phyloP scores from a whole-genome alignment of 2,113 vertebrate species.

The Henicopernis longicauda region DNA sequence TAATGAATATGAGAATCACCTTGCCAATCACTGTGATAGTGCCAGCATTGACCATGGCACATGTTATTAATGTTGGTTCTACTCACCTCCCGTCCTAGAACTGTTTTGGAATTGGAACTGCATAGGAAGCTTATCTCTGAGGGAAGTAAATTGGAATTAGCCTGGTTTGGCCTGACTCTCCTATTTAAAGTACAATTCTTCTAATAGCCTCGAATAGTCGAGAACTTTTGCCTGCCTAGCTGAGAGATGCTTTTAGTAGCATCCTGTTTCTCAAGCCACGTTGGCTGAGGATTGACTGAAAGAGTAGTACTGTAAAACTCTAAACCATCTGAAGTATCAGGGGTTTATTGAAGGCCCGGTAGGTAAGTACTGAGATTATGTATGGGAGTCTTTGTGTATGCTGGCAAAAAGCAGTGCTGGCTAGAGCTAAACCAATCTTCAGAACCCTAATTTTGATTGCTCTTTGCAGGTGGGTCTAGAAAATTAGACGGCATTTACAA shows the following conservation, averaged over 20 bases:
- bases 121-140: background rate
- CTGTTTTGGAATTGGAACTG: background rate
- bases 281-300: background rate
- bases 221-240: background rate
- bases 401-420: background rate
- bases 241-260: background rate
- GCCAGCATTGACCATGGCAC: background rate
- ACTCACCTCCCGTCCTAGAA: background rate
- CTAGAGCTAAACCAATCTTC: background rate
- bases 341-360: background rate
- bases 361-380: background rate
- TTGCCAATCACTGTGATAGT: background rate
- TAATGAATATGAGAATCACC: background rate
- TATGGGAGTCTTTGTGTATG: background rate
- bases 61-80: background rate
- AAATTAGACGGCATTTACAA: background rate
- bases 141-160: background rate
- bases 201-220: background rate
- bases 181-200: background rate
- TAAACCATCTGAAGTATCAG: background rate
- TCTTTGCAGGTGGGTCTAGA: background rate
- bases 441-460: conserved; percentile 3
- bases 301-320: background rate
- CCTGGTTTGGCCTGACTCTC: background rate
- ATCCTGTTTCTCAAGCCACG: background rate